These are phyloP conservation scores for Halcyon chelicuti DNA, from an alignment of 2,797 vertebrate species.

Conservation along the genomic window DNA sequence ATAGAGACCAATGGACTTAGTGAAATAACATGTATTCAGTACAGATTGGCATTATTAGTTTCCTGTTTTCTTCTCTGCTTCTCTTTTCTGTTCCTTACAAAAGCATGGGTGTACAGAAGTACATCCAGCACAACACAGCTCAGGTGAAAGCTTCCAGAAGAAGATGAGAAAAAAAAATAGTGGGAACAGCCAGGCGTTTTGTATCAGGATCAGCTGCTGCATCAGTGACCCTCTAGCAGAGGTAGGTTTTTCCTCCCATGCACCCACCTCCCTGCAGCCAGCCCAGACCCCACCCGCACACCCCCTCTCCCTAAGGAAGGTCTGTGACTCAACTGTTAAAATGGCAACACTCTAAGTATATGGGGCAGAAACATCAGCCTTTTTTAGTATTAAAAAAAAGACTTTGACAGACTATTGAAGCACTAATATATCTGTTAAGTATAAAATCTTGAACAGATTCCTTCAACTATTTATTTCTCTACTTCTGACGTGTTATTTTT, in stretches of 20 bases:
- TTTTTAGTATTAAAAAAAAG: background rate
- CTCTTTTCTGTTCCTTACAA: background rate
- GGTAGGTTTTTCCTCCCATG: background rate
- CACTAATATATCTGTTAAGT: background rate
- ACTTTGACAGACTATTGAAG: background rate
- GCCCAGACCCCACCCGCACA: background rate
- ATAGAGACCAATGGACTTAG: background rate
- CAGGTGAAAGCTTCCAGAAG: background rate
- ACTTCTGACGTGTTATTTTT: background rate
- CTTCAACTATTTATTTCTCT: background rate
- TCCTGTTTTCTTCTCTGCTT: background rate
- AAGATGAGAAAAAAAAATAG: background rate
- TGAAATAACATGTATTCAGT: background rate
- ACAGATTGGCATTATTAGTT: background rate
- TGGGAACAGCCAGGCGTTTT: background rate
- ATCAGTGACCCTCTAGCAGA: background rate
- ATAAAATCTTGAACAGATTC: background rate
- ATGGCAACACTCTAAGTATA: background rate
- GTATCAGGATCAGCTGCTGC: background rate
- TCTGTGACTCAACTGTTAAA: background rate
- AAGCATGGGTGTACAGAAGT: background rate
- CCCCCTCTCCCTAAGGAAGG: background rate
- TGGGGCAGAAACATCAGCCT: background rate
- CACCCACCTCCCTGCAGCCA: fast-evolving
- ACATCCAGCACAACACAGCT: background rate